Base-by-base conservation (phyloP, 2,888 invertebrate genomes). In the Plagodis pulveraria region DNA sequence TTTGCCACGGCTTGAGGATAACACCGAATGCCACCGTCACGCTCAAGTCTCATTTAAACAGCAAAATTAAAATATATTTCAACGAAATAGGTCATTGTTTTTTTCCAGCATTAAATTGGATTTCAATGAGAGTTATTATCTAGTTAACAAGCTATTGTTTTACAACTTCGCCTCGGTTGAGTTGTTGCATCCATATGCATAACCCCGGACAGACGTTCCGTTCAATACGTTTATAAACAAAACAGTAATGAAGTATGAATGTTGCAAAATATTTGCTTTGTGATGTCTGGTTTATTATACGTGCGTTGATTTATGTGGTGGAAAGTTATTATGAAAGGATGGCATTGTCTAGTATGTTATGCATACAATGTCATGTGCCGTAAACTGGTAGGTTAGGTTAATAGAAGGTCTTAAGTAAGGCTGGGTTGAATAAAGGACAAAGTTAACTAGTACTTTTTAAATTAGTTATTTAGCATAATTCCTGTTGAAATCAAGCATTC, bases 131-230 rank as follows among this genome's bases (percentile, higher is more conserved):
- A 68, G 71, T 73, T 71, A 77, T 78, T 77, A 76, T 58, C 68
- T 58, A 63, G 56, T 65, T 73, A 78, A 77, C 75, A 71, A 75
- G 72, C 73, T 67, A 78, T 84, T 84, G 84, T 84, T 71, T 75
- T 70, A 65, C 67, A 58, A 61, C 59, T 62, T 68, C 71, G 70
- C 66, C 62, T 59, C 71, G 69, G 68, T 58, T 63, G 63, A 75
- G 63, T 57, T 45, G 60, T 44, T 59, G 53, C 62, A 59, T 67
- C 56, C 63, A 63, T 68, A 65, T 67, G 53, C 56, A 65, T 62
- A 38, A 40, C 45, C 43, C 12, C 60, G 42, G 52, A 50, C 56
- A 38, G 57, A 52, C 57, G 56, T n/a, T 52, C 58, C 54, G 43
- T 64, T 60, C 62, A 58, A 62, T 60, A 64, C 33, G 12, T 51